A percentile compares a stretch with the other conserved stretches of the same genome.
Evolutionary conservation across 53 echinoderm and acorn worm genomes (phyloP).

Genomic region (Temnopleurus reevesii): DNA sequence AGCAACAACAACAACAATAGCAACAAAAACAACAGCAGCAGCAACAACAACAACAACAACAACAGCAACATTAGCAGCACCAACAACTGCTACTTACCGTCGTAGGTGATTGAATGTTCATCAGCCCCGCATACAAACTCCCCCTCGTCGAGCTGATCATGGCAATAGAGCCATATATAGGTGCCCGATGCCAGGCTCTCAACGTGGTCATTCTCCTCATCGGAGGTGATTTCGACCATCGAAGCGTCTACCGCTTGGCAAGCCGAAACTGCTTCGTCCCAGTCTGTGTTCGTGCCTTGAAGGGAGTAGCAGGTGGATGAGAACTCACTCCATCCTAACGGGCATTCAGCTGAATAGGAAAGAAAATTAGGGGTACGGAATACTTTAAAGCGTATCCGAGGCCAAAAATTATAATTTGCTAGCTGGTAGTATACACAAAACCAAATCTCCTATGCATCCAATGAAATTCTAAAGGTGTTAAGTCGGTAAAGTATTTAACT

Average conservation of each 20-base stretch:
- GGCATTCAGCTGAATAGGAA: background rate
- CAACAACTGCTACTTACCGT: no score
- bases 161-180: background rate
- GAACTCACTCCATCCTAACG: background rate
- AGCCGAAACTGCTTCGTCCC: background rate
- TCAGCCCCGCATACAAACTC: background rate
- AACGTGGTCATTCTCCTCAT: background rate
- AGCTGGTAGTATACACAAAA: no score
- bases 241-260: background rate
- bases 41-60: no score
- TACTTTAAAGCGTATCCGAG: no score
- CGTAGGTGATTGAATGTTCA: background rate
- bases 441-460: no score
- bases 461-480: no score
- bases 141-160: background rate
- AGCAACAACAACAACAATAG: no score
- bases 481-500: no score
- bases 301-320: background rate
- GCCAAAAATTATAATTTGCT: no score
- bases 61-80: no score
- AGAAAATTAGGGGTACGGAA: no score
- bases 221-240: background rate
- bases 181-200: background rate
- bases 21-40: no score
- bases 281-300: background rate